A percentile compares a stretch with the other conserved stretches of the same genome.
Evolutionary conservation across 2,888 invertebrate genomes (phyloP).

Genomic region (Melinaea marsaeus): DNA sequence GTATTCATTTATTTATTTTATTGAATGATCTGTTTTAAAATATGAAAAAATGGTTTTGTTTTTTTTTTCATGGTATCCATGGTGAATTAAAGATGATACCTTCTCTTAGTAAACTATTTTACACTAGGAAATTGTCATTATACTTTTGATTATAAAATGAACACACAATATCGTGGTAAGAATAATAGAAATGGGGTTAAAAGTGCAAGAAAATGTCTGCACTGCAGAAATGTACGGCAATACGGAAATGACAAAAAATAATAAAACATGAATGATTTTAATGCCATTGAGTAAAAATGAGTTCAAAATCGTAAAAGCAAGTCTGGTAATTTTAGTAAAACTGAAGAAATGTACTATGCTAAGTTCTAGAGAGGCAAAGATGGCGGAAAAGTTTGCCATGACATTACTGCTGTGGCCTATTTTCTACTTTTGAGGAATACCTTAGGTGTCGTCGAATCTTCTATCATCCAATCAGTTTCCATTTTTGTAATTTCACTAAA

Average conservation of each 20-base stretch:
- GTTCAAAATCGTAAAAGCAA: not conserved
- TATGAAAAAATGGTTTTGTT: too few species aligned
- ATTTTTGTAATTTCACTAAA: slow-evolving; percentile 86
- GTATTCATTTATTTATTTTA: too few species aligned
- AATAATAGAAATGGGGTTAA: slow-evolving; percentile 33
- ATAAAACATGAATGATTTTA: too few species aligned
- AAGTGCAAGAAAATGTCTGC: slow-evolving; percentile 32
- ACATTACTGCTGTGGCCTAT: slow-evolving; percentile 64
- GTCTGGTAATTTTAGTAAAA: not conserved
- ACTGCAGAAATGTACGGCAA: slow-evolving; percentile 29
- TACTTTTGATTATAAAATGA: not conserved
- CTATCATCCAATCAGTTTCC: slow-evolving; percentile 94
- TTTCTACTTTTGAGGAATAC: slow-evolving; percentile 54
- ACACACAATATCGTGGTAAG: slow-evolving; percentile 9
- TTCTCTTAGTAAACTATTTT: too few species aligned
- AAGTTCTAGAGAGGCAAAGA: slow-evolving; percentile 57
- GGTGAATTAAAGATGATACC: too few species aligned
- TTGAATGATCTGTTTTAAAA: too few species aligned
- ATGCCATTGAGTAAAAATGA: too few species aligned
- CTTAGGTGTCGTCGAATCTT: slow-evolving; percentile 80
- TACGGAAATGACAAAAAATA: too few species aligned
- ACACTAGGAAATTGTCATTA: too few species aligned
- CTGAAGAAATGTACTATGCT: slow-evolving; percentile 18
- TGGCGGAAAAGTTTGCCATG: slow-evolving; percentile 65
- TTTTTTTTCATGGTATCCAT: too few species aligned